phyloP scores from a whole-genome alignment of 2,797 vertebrate species.

The Eospalax fontanierii region DNA sequence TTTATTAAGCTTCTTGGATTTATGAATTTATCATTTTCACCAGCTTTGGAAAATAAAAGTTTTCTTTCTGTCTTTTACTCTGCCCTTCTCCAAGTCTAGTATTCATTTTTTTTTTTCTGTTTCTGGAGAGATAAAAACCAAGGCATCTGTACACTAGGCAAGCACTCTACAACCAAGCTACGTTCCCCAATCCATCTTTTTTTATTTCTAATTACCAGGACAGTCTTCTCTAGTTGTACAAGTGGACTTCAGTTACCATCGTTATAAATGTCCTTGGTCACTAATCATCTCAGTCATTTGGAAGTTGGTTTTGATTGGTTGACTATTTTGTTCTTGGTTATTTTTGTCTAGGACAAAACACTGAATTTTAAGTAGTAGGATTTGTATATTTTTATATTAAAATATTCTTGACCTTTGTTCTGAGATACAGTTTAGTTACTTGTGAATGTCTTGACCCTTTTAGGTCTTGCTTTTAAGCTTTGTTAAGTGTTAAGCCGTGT shows the following conservation, averaged over 20 bases:
- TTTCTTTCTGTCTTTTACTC: neutral
- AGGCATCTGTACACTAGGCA: neutral
- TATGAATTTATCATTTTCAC: neutral
- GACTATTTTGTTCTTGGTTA: neutral
- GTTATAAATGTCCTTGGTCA: neutral
- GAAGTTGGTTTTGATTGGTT: neutral
- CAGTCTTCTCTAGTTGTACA: neutral
- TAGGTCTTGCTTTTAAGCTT: slow-evolving; percentile 18
- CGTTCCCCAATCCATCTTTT: neutral
- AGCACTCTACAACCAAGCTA: neutral
- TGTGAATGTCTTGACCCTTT: slow-evolving; percentile 33
- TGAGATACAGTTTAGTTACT: slow-evolving; percentile 30
- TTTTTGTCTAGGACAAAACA: neutral
- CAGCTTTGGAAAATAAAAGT: slow-evolving; percentile 1
- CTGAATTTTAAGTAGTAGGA: slow-evolving; percentile 11
- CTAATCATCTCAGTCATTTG: slow-evolving; percentile 15
- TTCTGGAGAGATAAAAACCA: too few relatives aligned
- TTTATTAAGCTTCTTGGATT: slow-evolving; percentile 31
- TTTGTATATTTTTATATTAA: slow-evolving; percentile 37
- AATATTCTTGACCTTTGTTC: slow-evolving; percentile 47
- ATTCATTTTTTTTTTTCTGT: neutral
- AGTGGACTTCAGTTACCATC: neutral
- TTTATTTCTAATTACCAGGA: neutral
- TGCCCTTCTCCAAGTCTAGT: neutral
- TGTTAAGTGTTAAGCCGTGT: slow-evolving; percentile 1